A percentile compares a stretch with the other conserved stretches of the same genome.
Conservation (phyloP, 2,888 invertebrate genomes). For the Torymus texanus region DNA sequence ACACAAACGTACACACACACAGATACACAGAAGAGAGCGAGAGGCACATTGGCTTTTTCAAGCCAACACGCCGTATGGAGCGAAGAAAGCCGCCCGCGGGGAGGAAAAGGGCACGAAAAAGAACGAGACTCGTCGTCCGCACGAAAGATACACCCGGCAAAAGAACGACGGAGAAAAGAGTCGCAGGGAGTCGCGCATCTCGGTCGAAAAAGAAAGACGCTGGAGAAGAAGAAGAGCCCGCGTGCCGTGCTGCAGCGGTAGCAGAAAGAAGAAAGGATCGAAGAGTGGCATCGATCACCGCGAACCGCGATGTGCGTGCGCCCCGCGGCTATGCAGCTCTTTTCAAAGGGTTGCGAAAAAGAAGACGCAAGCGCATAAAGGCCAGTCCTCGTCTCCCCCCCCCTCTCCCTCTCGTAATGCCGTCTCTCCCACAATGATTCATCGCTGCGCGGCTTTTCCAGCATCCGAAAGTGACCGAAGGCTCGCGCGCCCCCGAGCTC, state of each 20-base stretch:
- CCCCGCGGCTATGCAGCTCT: neutral
- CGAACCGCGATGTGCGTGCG: neutral
- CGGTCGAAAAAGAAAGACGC: neutral
- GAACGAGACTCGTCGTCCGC: neutral
- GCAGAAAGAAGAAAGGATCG: conserved; percentile 11
- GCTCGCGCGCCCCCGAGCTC: neutral
- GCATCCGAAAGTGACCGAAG: too few species aligned
- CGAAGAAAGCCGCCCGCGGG: conserved; percentile 6
- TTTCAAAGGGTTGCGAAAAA: neutral
- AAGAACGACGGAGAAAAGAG: neutral
- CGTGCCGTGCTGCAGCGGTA: neutral
- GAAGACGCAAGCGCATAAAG: neutral
- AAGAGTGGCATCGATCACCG: conserved; percentile 37
- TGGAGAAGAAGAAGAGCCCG: neutral
- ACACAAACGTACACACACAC: too few species aligned
- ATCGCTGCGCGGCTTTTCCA: neutral
- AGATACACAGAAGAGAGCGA: too few species aligned
- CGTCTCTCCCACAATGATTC: conserved; percentile 27
- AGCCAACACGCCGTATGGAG: neutral
- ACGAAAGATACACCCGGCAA: conserved; percentile 15
- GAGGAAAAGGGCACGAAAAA: conserved; percentile 39
- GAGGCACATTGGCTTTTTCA: conserved; percentile 45
- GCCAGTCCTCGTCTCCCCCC: neutral
- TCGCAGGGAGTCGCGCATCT: too few species aligned
- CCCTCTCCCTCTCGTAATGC: neutral